phyloP scores from a whole-genome alignment of 1,140 invertebrate species.

The Venturia canescens region DNA sequence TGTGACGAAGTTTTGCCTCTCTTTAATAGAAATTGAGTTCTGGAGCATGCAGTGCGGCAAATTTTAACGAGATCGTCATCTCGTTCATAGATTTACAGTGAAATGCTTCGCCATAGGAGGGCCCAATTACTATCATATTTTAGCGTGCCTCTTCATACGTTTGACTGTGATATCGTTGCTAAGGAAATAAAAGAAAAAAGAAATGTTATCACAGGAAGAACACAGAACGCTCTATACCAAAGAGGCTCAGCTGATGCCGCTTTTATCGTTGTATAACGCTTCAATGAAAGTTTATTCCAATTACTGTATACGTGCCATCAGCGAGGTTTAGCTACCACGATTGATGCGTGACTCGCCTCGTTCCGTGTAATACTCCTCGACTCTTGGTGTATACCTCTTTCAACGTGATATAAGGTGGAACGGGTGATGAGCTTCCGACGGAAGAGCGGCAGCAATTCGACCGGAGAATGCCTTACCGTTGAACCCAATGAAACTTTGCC shows the following conservation, averaged over 20 bases:
- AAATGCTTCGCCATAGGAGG: no score
- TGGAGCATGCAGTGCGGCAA: no score
- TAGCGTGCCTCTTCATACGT: no score
- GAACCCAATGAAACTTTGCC: constrained; percentile 57
- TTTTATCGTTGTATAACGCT: not conserved
- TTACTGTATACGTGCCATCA: constrained; percentile 7
- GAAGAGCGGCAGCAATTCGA: constrained; percentile 48
- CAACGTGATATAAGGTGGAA: constrained; percentile 5
- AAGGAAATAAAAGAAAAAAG: no score
- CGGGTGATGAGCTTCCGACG: constrained; percentile 43
- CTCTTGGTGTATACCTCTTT: constrained; percentile 10
- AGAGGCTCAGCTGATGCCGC: not conserved
- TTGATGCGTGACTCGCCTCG: constrained; percentile 31
- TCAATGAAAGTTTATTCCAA: not conserved
- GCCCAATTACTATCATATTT: no score
- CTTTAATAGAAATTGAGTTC: no score
- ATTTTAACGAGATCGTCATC: no score
- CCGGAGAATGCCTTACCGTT: constrained; percentile 52
- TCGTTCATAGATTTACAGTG: no score
- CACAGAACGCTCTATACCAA: not conserved
- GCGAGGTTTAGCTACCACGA: constrained; percentile 9
- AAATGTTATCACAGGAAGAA: not conserved
- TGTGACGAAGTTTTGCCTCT: no score
- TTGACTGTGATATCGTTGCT: no score
- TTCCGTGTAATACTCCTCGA: not conserved